Evolutionary conservation across 2,888 invertebrate species (phyloP).

Genomic region (Gisinianus flammeolus): DNA sequence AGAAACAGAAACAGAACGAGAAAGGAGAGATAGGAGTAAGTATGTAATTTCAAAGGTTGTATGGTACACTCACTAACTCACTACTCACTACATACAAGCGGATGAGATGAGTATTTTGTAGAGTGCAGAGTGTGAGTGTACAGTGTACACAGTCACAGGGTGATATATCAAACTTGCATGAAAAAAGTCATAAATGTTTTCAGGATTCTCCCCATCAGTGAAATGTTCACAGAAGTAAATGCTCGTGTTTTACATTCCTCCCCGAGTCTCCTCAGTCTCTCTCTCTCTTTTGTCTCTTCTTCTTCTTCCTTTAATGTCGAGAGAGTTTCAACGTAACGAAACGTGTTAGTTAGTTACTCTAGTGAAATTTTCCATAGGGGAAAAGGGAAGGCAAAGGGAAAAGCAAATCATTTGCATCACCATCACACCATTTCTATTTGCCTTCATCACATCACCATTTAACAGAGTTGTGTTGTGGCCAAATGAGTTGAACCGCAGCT

Average conservation of each 20-base stretch:
- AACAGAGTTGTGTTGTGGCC: conserved; percentile 20
- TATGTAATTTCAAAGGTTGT: too few relatives aligned
- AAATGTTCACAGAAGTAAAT: not conserved
- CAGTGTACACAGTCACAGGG: not conserved
- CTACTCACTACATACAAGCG: too few relatives aligned
- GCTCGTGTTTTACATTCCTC: conserved; percentile 9
- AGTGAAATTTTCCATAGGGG: not conserved
- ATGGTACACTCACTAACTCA: too few relatives aligned
- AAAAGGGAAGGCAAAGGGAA: too few relatives aligned
- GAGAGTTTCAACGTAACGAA: not conserved
- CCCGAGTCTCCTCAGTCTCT: not conserved
- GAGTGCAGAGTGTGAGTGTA: not conserved
- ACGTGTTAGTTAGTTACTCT: not conserved
- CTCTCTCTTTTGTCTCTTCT: not conserved
- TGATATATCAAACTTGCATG: not conserved
- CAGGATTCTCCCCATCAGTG: not conserved
- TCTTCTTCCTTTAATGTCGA: not conserved
- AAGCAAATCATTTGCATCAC: conserved; percentile 14
- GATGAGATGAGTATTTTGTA: too few relatives aligned
- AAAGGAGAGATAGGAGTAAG: not conserved
- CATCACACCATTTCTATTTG: conserved; percentile 14
- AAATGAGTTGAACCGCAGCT: conserved; percentile 31
- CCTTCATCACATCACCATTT: conserved; percentile 20
- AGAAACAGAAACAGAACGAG: not conserved
- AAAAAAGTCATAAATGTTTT: conserved; percentile 3